Conservation (phyloP, 2,888 invertebrate genomes). For the Drosophila mayaguana region DNA sequence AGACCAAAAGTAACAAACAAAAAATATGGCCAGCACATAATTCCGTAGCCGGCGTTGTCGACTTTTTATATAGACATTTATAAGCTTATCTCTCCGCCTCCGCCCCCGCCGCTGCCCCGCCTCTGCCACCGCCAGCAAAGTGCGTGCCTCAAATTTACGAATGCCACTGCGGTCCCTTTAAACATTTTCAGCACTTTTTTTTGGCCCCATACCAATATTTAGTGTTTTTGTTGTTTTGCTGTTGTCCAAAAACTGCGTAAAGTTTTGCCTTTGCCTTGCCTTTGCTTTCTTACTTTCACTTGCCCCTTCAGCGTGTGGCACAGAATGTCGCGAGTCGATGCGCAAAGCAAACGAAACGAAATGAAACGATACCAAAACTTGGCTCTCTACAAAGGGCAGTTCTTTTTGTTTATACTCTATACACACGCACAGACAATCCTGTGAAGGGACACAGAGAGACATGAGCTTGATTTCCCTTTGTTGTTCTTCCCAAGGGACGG, state of each 20-base stretch:
- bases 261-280: conserved; percentile 48
- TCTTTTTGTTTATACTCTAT: conserved; percentile 31
- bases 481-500: background rate
- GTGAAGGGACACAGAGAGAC: background rate
- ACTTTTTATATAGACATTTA: conserved; percentile 72
- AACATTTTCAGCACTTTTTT: conserved; percentile 71
- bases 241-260: conserved; percentile 57
- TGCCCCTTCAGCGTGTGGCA: conserved; percentile 37
- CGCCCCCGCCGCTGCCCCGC: no score
- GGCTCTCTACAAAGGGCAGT: conserved; percentile 19
- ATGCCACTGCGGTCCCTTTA: conserved; percentile 68
- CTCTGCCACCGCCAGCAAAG: conserved; percentile 20
- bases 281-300: conserved; percentile 20
- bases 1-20: conserved; percentile 25
- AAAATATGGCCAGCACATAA: conserved; percentile 47
- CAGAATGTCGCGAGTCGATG: conserved; percentile 47
- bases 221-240: conserved; percentile 30
- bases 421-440: background rate
- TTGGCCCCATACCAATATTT: background rate
- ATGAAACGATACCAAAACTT: conserved; percentile 30
- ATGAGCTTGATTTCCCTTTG: background rate
- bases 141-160: conserved; percentile 70
- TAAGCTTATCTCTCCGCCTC: conserved; percentile 64
- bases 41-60: conserved; percentile 27
- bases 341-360: conserved; percentile 20